phyloP scores from a whole-genome alignment of 2,888 invertebrate genomes.

The Leptothorax acervorum region DNA sequence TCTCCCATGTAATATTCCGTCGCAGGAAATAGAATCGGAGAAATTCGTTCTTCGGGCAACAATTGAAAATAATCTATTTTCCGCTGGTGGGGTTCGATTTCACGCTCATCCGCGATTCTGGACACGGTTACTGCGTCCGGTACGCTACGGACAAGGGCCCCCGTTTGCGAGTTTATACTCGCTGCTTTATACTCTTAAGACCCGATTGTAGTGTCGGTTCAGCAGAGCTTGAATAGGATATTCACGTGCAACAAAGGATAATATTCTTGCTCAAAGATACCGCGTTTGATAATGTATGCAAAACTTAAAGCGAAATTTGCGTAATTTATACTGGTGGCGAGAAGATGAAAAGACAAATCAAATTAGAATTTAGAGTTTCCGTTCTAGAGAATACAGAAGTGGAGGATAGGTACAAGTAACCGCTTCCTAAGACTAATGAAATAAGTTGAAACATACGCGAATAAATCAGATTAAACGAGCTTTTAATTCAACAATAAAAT shows the following conservation, averaged over 20 bases:
- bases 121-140: background rate
- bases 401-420: background rate
- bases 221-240: background rate
- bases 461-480: background rate
- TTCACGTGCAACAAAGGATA: background rate
- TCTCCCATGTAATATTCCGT: background rate
- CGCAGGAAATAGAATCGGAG: slow-evolving; percentile 21
- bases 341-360: slow-evolving; percentile 13
- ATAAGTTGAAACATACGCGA: background rate
- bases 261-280: background rate
- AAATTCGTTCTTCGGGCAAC: slow-evolving; percentile 12
- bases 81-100: slow-evolving; percentile 37
- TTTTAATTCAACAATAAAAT: background rate
- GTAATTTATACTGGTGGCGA: background rate
- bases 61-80: slow-evolving; percentile 62
- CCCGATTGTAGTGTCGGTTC: slow-evolving; percentile 16
- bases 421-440: background rate
- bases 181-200: slow-evolving; percentile 3
- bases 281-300: background rate
- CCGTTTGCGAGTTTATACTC: background rate
- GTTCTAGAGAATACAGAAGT: background rate
- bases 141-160: background rate
- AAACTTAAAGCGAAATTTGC: background rate
- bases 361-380: background rate
- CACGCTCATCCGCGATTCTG: slow-evolving; percentile 40